Conservation (phyloP, 2,888 invertebrate genomes). For the Calameuta filiformis region DNA sequence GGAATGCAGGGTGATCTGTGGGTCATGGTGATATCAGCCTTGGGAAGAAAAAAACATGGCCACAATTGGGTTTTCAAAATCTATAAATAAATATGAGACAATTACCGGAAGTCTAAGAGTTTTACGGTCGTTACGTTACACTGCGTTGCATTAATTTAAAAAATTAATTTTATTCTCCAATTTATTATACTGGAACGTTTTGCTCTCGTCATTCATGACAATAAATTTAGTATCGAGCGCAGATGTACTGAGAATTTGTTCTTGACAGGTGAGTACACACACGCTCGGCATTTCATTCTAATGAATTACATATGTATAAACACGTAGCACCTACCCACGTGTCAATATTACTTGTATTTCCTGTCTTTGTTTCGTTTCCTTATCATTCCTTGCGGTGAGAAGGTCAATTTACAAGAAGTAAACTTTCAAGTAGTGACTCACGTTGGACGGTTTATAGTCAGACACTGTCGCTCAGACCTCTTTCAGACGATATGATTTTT, state of each 20-base stretch:
- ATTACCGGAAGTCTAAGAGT: not conserved
- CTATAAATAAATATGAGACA: not conserved
- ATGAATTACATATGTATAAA: not conserved
- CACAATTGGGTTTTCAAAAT: not conserved
- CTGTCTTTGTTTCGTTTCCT: not conserved
- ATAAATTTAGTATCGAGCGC: not conserved
- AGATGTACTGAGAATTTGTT: not conserved
- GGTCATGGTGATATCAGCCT: not conserved
- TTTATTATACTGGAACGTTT: not conserved
- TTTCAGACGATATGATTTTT: too few relatives aligned
- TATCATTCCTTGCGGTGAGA: not conserved
- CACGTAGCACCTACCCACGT: not conserved
- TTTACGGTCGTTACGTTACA: not conserved
- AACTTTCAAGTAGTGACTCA: not conserved
- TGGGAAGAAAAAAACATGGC: not conserved
- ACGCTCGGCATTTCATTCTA: not conserved
- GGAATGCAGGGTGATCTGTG: slow-evolving; percentile 20
- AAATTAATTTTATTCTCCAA: not conserved
- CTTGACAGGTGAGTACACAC: too few relatives aligned
- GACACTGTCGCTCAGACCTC: not conserved
- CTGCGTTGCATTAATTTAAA: not conserved
- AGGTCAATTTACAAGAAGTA: not conserved
- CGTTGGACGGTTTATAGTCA: not conserved
- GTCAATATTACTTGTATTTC: not conserved
- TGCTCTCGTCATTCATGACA: not conserved